These are phyloP conservation scores for Euwallacea fornicatus DNA, from an alignment of 1,140 invertebrate species.

Conservation along the genomic window DNA sequence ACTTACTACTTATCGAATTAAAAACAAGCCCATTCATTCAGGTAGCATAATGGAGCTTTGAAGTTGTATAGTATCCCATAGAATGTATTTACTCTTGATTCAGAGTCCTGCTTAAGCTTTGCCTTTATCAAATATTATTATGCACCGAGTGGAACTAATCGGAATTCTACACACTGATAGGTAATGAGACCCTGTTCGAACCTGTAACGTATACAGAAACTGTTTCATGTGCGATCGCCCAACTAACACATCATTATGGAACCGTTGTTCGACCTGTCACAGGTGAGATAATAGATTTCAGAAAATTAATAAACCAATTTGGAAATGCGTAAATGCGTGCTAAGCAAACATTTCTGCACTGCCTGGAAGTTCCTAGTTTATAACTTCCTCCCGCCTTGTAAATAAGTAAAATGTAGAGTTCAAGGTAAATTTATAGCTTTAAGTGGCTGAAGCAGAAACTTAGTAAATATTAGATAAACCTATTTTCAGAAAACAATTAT, in stretches of 20 bases:
- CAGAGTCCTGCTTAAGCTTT: no score
- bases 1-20: slow-evolving; percentile 1
- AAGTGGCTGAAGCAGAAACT: not conserved
- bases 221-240: slow-evolving; percentile 19
- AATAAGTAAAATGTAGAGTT: slow-evolving; percentile 22
- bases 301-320: slow-evolving; percentile 23
- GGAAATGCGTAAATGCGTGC: slow-evolving; percentile 30
- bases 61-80: no score
- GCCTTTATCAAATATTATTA: no score
- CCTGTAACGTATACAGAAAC: slow-evolving; percentile 22
- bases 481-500: not conserved
- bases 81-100: no score
- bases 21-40: not conserved
- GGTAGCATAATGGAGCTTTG: no score
- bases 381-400: slow-evolving; percentile 25
- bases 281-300: slow-evolving; percentile 29
- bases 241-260: slow-evolving; percentile 27
- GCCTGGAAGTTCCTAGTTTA: slow-evolving; percentile 21
- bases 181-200: slow-evolving; percentile 17
- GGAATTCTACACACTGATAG: slow-evolving; percentile 6
- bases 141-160: slow-evolving; percentile 7
- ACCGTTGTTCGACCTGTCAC: slow-evolving; percentile 27
- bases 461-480: not conserved
- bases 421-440: slow-evolving; percentile 26
- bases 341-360: slow-evolving; percentile 20